These are phyloP conservation scores for Oncorhynchus gorbuscha DNA, from an alignment of 2,113 vertebrate species.

Conservation along the genomic window DNA sequence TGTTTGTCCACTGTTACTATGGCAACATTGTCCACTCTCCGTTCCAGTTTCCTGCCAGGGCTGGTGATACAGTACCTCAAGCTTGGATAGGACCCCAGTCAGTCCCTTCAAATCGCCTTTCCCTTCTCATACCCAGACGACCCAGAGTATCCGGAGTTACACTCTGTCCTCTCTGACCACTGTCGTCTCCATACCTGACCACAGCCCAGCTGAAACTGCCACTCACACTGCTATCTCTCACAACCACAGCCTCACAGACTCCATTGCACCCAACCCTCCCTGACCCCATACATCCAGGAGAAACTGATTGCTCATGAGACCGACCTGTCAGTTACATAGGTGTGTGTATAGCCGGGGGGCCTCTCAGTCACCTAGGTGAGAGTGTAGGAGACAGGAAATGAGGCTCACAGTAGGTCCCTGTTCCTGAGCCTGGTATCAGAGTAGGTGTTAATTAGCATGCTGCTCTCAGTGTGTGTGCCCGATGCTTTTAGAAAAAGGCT, in stretches of 20 bases:
- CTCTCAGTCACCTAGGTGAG: background rate
- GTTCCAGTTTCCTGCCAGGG: slow-evolving; percentile 30
- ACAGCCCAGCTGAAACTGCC: background rate
- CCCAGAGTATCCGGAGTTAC: background rate
- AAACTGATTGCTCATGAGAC: background rate
- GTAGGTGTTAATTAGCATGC: slow-evolving; percentile 2
- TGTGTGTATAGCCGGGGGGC: background rate
- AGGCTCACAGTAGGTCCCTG: background rate
- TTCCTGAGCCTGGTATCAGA: background rate
- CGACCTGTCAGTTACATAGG: background rate
- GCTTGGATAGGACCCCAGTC: slow-evolving; percentile 16
- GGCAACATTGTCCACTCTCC: slow-evolving; percentile 17
- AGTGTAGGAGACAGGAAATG: background rate
- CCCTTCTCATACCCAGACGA: background rate
- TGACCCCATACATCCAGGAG: background rate
- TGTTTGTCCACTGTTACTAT: slow-evolving; percentile 24
- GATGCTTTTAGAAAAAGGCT: background rate
- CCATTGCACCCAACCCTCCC: background rate
- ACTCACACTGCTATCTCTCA: slow-evolving; percentile 1
- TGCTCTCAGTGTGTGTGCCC: background rate
- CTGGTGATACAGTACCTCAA: slow-evolving; percentile 19
- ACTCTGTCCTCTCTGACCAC: background rate
- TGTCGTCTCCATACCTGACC: background rate
- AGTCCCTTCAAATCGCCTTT: background rate
- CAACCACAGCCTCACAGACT: background rate